These are phyloP conservation scores for Cyphomyrus plagiostoma DNA, from an alignment of 2,113 vertebrate genomes.

Conservation along the genomic window DNA sequence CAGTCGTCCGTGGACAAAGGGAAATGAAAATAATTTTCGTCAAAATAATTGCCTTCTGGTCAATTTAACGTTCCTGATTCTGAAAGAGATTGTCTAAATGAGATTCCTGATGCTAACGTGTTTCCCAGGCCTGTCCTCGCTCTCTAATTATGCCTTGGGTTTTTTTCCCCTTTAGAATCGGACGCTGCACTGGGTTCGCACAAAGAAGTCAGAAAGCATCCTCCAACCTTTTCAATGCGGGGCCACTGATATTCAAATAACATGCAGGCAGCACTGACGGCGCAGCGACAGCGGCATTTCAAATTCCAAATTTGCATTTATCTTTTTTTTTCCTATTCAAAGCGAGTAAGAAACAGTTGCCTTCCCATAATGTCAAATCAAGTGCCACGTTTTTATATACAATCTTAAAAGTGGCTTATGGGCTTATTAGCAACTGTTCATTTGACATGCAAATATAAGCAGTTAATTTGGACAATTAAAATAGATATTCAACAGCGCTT, in stretches of 20 bases:
- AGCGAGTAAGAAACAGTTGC: conserved; percentile 90
- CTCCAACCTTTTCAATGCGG: conserved; percentile 96
- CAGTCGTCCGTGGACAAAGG: conserved; percentile 50
- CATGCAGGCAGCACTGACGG: conserved; percentile 87
- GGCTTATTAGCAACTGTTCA: conserved; percentile 78
- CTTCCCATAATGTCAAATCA: conserved; percentile 88
- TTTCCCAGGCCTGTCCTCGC: conserved; percentile 87
- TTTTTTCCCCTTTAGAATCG: conserved; percentile 74
- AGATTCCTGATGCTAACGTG: conserved; percentile 89
- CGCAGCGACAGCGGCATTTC: conserved; percentile 81
- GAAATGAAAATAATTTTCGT: conserved; percentile 99
- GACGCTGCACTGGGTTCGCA: conserved; percentile 99
- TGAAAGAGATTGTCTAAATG: conserved; percentile 83
- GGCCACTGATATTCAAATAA: conserved; percentile 99
- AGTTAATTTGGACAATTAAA: conserved; percentile 99
- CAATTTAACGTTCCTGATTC: conserved; percentile 92
- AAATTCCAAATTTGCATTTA: conserved; percentile 95
- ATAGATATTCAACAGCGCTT: conserved; percentile 95
- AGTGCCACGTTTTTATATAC: conserved; percentile 69
- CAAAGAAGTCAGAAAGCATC: conserved; percentile 99
- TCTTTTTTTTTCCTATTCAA: conserved; percentile 71
- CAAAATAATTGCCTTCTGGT: conserved; percentile 98
- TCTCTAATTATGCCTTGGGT: conserved; percentile 93
- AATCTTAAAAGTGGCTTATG: conserved; percentile 75
- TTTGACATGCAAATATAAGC: conserved; percentile 99